A percentile compares a stretch with the other conserved stretches of the same genome.
phyloP scores from a whole-genome alignment of 2,888 invertebrate species.

The Odontocolon sp. region DNA sequence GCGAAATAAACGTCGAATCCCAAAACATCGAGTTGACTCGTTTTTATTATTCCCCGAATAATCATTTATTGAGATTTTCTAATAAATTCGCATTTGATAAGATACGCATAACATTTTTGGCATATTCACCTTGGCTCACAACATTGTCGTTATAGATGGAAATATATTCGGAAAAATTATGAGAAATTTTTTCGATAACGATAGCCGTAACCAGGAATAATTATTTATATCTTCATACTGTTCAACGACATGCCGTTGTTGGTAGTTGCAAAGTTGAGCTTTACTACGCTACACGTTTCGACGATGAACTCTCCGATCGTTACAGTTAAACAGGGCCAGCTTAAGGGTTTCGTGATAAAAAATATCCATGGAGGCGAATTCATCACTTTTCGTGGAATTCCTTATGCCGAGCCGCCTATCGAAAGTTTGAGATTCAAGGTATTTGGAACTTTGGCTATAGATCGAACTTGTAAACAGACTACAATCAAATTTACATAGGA shows the following conservation, averaged over 20 bases:
- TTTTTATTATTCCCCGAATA: neutral
- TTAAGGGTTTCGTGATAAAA: constrained; percentile 71
- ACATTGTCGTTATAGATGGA: neutral
- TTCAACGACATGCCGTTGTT: neutral
- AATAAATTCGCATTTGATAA: no score
- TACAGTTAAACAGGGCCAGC: constrained; percentile 71
- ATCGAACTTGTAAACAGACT: no score
- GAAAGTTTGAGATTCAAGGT: constrained; percentile 79
- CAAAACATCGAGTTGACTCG: constrained; percentile 1
- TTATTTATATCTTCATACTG: neutral
- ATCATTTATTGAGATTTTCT: no score
- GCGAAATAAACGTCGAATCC: constrained; percentile 54
- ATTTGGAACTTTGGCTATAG: constrained; percentile 47
- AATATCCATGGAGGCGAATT: constrained; percentile 70
- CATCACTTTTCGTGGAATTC: constrained; percentile 77
- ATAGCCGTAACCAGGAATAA: no score
- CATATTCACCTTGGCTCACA: no score
- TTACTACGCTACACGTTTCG: no score
- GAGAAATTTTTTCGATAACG: neutral
- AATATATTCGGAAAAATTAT: neutral
- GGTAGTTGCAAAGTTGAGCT: neutral
- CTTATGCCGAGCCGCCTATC: constrained; percentile 79
- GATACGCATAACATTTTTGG: no score
- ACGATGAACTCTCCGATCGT: constrained; percentile 66
- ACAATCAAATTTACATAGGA: no score